phyloP scores from a whole-genome alignment of 2,113 vertebrate genomes.

The Peromyscus polionotus region DNA sequence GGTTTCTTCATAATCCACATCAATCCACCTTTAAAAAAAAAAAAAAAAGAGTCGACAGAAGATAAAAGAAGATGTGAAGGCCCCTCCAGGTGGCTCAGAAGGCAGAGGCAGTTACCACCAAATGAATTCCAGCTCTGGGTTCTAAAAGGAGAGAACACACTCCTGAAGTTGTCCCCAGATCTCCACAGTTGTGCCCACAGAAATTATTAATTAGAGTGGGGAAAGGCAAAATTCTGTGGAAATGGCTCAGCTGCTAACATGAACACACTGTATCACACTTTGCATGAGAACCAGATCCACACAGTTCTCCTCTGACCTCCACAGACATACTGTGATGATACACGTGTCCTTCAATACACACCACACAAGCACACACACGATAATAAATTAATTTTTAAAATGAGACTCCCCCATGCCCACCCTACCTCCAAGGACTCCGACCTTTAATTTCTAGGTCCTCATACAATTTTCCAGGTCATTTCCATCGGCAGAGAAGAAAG shows the following conservation, averaged over 20 bases:
- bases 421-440: neutral
- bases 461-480: neutral
- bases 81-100: neutral
- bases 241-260: neutral
- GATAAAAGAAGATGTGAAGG: neutral
- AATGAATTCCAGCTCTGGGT: neutral
- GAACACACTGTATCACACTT: neutral
- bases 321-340: neutral
- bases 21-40: neutral
- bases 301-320: neutral
- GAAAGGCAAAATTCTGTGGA: neutral
- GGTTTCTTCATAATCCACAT: neutral
- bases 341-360: neutral
- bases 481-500: neutral
- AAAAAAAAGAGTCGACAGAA: neutral
- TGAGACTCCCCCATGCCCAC: neutral
- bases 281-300: neutral
- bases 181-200: neutral
- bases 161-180: no score
- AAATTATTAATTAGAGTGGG: neutral
- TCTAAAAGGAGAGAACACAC: neutral
- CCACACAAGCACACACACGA: neutral
- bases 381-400: neutral
- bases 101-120: neutral
- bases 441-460: conserved; percentile 28